Evolutionary conservation across 2,797 vertebrate species (phyloP).

Genomic region (Catharus ustulatus): DNA sequence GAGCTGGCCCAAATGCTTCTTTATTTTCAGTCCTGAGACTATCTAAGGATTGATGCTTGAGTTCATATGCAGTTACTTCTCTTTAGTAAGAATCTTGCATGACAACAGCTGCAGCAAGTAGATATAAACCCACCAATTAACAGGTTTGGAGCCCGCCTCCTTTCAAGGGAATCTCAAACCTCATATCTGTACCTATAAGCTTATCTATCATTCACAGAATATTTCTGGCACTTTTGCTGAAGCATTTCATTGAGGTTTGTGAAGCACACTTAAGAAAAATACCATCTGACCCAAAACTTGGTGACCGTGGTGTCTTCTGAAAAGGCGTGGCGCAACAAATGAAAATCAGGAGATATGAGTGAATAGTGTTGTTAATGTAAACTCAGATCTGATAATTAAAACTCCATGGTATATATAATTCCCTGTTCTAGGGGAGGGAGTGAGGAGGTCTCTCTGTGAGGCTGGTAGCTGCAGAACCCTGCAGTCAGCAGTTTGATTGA

Average conservation of each 20-base stretch:
- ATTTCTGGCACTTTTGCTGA: background rate
- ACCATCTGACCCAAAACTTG: background rate
- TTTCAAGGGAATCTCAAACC: background rate
- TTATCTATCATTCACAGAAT: background rate
- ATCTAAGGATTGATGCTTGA: background rate
- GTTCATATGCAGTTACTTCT: background rate
- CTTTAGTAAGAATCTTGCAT: background rate
- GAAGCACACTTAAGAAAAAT: background rate
- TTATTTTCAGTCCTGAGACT: background rate
- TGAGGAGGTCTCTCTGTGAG: background rate
- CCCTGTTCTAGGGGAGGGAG: accelerated
- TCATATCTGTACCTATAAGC: background rate
- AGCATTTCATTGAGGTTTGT: background rate
- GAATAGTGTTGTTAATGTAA: background rate
- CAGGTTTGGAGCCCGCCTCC: background rate
- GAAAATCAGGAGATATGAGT: background rate
- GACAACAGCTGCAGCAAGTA: background rate
- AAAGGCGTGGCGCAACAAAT: background rate
- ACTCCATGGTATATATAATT: background rate
- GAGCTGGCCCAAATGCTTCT: background rate
- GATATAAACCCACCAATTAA: background rate
- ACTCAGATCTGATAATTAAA: background rate
- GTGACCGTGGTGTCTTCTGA: background rate
- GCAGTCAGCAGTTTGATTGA: background rate
- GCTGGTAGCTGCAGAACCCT: background rate